These are phyloP conservation scores for Mesochorus sp. DNA, from an alignment of 2,888 invertebrate genomes.

Conservation along the genomic window DNA sequence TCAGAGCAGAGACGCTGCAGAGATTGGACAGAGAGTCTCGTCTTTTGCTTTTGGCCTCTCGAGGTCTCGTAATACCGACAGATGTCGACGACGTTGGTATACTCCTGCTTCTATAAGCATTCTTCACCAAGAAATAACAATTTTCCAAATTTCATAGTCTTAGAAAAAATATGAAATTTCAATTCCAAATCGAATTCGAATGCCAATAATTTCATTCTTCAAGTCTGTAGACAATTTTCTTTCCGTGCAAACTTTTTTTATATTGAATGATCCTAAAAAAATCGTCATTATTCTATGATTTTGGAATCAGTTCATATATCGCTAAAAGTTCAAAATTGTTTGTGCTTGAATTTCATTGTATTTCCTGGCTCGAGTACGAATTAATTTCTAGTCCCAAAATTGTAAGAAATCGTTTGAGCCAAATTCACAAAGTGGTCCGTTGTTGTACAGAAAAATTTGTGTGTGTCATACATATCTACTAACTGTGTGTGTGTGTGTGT, in stretches of 20 bases:
- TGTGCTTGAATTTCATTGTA: too few species aligned
- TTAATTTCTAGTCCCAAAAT: too few species aligned
- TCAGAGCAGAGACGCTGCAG: not conserved
- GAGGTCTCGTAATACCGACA: slow-evolving; percentile 69
- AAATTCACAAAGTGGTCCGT: not conserved
- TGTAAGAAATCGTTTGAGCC: not conserved
- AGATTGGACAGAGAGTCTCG: not conserved
- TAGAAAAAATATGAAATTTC: not conserved
- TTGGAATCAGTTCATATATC: too few species aligned
- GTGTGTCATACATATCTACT: slow-evolving; percentile 3
- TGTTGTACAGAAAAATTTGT: slow-evolving; percentile 12
- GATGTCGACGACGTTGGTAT: slow-evolving; percentile 77
- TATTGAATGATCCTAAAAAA: too few species aligned
- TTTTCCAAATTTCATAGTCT: not conserved
- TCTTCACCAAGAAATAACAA: not conserved
- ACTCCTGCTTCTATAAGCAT: slow-evolving; percentile 25
- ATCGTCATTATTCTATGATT: too few species aligned
- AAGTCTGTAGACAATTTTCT: not conserved
- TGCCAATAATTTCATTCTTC: not conserved
- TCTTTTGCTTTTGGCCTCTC: slow-evolving; percentile 5
- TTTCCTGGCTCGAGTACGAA: too few species aligned
- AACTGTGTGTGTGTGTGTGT: not conserved
- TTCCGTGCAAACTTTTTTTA: not conserved
- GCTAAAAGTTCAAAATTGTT: too few species aligned
- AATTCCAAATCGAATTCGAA: not conserved